Percentiles rank a stretch among this genome's conserved stretches.
phyloP scores from a whole-genome alignment of 1,140 invertebrate species.

The Hylaeus anthracinus region DNA sequence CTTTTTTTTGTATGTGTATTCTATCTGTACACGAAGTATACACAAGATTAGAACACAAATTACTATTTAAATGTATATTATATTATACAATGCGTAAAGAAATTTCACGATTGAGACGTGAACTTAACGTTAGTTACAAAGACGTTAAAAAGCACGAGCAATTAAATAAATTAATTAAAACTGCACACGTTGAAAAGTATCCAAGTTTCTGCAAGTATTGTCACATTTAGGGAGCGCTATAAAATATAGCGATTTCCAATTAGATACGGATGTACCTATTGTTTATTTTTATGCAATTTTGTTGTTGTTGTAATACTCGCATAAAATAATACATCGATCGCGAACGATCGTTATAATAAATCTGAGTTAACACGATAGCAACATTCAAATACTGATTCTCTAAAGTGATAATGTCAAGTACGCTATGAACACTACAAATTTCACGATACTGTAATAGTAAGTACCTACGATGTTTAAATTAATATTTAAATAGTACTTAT shows the following conservation, averaged over 20 bases:
- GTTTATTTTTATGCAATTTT: background rate
- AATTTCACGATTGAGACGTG: background rate
- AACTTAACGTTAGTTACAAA: background rate
- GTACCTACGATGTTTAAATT: background rate
- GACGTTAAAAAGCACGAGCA: background rate
- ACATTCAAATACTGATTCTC: background rate
- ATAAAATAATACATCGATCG: background rate
- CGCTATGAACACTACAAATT: background rate
- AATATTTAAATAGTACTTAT: background rate
- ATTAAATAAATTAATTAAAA: conserved; percentile 8
- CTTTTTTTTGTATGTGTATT: background rate
- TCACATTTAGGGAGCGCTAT: background rate
- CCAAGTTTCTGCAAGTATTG: background rate
- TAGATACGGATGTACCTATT: background rate
- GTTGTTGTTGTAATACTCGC: background rate
- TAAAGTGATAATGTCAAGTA: background rate
- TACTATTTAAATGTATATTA: background rate
- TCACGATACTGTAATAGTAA: background rate
- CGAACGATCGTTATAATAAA: background rate
- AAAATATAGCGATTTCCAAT: background rate
- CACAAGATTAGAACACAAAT: background rate
- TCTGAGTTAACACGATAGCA: background rate
- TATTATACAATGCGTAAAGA: background rate
- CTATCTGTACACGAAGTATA: background rate
- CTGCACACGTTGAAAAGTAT: background rate